Evolutionary conservation across 2,113 vertebrate species (phyloP).

Genomic region (mouse (Mus musculus)): DNA sequence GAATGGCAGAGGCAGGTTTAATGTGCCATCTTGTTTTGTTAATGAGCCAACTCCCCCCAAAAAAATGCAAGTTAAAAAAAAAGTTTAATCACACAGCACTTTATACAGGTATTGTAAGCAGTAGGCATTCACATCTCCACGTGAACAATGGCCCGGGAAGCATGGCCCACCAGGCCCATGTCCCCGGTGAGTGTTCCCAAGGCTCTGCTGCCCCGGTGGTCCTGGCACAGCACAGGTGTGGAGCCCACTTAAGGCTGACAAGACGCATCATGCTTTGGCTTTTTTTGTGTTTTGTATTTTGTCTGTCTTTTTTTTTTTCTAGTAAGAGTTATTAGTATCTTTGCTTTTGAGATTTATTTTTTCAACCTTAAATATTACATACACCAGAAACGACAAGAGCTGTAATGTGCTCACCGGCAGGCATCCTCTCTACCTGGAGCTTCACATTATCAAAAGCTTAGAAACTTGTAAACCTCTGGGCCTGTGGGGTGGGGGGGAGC

Average conservation of each 20-base stretch:
- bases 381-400: constrained; percentile 89
- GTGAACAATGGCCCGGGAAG: constrained; percentile 86
- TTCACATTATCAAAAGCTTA: constrained; percentile 93
- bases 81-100: constrained; percentile 91
- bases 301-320: constrained; percentile 77
- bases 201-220: constrained; percentile 81
- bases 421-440: constrained; percentile 84
- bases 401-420: constrained; percentile 86
- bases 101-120: constrained; percentile 91
- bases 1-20: constrained; percentile 88
- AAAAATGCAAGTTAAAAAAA: constrained; percentile 88
- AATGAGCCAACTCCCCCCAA: constrained; percentile 86
- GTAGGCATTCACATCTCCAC: constrained; percentile 91
- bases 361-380: constrained; percentile 92
- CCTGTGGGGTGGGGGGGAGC: constrained; percentile 11
- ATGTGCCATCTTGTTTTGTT: constrained; percentile 87
- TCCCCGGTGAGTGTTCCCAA: constrained; percentile 85
- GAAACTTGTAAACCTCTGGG: constrained; percentile 88
- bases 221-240: constrained; percentile 90
- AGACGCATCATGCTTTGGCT: constrained; percentile 98
- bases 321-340: constrained; percentile 82
- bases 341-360: constrained; percentile 84
- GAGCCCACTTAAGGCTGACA: constrained; percentile 92
- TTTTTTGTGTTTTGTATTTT: constrained; percentile 84
- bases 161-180: constrained; percentile 84